Percentiles rank a stretch among this genome's conserved stretches.
phyloP scores from a whole-genome alignment of 2,888 invertebrate genomes.

The Zelleria hepariella region DNA sequence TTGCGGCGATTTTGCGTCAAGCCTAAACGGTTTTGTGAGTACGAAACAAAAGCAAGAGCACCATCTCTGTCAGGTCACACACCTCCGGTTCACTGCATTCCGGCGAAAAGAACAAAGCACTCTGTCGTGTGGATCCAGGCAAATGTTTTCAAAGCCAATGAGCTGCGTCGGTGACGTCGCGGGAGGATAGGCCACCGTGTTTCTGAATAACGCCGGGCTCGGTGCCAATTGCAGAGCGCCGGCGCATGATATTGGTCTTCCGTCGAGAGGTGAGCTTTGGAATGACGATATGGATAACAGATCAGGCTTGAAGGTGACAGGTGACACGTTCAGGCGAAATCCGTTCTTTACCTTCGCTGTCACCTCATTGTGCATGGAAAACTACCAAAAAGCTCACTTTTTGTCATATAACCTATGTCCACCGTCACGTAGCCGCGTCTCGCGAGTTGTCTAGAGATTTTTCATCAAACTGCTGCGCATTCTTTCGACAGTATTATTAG shows the following conservation, averaged over 20 bases:
- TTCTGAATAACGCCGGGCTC: background rate
- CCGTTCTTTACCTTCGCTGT: too few species aligned
- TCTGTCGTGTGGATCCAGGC: background rate
- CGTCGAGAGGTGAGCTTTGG: background rate
- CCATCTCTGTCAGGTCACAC: background rate
- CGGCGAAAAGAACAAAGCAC: background rate
- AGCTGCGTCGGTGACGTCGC: background rate
- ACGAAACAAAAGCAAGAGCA: background rate
- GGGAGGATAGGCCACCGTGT: background rate
- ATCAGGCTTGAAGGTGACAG: too few species aligned
- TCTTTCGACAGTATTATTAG: background rate
- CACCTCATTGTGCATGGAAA: background rate
- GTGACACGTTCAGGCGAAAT: too few species aligned
- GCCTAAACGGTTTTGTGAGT: too few species aligned
- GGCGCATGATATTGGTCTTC: background rate
- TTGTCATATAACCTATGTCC: background rate
- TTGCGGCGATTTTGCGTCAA: too few species aligned
- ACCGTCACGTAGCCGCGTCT: background rate
- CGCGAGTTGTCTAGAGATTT: background rate
- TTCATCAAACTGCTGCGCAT: background rate
- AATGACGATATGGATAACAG: too few species aligned
- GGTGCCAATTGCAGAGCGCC: constrained; percentile 3
- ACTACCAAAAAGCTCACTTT: background rate
- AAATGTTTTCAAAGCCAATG: background rate
- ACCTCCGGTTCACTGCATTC: background rate